These are phyloP conservation scores for Thomomys bottae DNA, from an alignment of 2,113 vertebrate genomes.

Conservation along the genomic window DNA sequence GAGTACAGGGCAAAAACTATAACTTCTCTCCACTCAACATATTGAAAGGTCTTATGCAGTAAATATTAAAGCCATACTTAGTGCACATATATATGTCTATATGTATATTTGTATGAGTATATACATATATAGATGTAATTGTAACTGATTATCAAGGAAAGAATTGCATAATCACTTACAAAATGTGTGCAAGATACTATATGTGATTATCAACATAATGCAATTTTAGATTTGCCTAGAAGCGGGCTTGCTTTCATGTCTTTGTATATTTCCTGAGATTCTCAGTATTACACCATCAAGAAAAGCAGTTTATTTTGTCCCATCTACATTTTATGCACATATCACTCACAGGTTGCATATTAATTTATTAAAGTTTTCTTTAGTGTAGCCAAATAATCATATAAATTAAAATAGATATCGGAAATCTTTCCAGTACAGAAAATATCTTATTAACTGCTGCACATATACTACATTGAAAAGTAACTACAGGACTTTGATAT, in stretches of 20 bases:
- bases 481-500: neutral
- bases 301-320: neutral
- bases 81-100: neutral
- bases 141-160: neutral
- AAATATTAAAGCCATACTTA: neutral
- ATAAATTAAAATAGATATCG: neutral
- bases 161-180: neutral
- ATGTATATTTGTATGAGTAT: too few species aligned
- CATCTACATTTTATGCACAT: neutral
- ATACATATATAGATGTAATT: neutral
- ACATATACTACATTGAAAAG: neutral
- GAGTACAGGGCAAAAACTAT: fast-evolving
- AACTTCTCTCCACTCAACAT: neutral
- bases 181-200: neutral
- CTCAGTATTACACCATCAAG: neutral
- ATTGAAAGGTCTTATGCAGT: neutral
- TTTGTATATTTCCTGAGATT: neutral
- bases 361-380: neutral
- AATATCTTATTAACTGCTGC: too few species aligned
- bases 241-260: fast-evolving
- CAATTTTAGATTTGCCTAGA: neutral
- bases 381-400: neutral
- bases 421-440: too few species aligned
- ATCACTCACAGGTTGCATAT: neutral
- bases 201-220: neutral